phyloP scores from a whole-genome alignment of 1,140 invertebrate genomes.

The Fopius arisanus region DNA sequence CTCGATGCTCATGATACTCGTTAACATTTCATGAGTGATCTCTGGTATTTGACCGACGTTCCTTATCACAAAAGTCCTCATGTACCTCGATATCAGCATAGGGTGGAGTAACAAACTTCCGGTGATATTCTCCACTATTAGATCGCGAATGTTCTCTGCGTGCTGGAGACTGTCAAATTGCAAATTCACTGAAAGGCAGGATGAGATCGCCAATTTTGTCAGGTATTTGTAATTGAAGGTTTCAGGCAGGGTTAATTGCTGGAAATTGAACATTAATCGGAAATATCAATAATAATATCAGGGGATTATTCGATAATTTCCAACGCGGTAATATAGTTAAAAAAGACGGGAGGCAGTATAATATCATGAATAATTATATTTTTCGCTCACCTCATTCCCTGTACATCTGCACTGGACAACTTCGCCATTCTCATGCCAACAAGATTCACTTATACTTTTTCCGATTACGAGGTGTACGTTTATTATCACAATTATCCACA shows the following conservation, averaged over 20 bases:
- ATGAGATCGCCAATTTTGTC: slow-evolving; percentile 39
- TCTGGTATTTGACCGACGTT: slow-evolving; percentile 44
- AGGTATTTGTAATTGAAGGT: slow-evolving; percentile 42
- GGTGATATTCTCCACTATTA: slow-evolving; percentile 47
- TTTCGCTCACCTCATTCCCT: slow-evolving; percentile 41
- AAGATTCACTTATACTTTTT: slow-evolving; percentile 39
- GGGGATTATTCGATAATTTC: no score
- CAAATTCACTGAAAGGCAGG: slow-evolving; percentile 38
- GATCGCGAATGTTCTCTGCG: slow-evolving; percentile 35
- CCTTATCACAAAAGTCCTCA: slow-evolving; percentile 37
- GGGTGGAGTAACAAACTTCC: slow-evolving; percentile 37
- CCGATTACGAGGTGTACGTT: background rate
- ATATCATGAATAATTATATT: slow-evolving; percentile 15
- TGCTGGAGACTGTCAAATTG: slow-evolving; percentile 38
- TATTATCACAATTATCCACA: slow-evolving; percentile 13
- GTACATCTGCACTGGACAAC: slow-evolving; percentile 39
- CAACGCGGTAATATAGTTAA: no score
- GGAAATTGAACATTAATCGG: slow-evolving; percentile 21
- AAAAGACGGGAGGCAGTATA: no score
- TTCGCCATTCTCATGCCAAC: slow-evolving; percentile 33
- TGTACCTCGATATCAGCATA: slow-evolving; percentile 30
- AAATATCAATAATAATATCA: slow-evolving; percentile 14
- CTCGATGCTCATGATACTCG: slow-evolving; percentile 33
- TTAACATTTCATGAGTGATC: slow-evolving; percentile 40
- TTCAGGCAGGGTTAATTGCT: slow-evolving; percentile 44